phyloP scores from a whole-genome alignment of 2,888 invertebrate species.

The Hipparchia sbordonii region DNA sequence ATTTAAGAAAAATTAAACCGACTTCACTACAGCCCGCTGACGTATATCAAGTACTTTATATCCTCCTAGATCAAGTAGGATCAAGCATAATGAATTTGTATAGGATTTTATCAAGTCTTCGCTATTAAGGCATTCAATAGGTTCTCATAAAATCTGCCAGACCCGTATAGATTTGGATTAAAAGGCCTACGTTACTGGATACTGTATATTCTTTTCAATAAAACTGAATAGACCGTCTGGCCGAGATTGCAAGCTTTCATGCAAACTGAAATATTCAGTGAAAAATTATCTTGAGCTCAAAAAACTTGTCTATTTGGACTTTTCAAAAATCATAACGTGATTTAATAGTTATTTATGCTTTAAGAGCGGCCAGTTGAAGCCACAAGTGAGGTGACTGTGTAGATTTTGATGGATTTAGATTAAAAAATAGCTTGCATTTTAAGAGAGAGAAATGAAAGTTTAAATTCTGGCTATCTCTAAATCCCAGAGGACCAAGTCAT shows the following conservation, averaged over 20 bases:
- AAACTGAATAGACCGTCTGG: slow-evolving; percentile 19
- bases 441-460: no score
- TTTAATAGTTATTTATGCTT: not conserved
- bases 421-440: no score
- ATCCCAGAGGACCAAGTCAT: no score
- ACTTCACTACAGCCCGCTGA: no score
- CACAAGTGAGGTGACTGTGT: no score
- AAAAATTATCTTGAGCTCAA: slow-evolving; percentile 6
- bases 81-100: not conserved
- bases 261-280: slow-evolving; percentile 24
- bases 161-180: slow-evolving; percentile 15
- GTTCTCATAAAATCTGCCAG: slow-evolving; percentile 17
- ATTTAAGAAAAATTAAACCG: no score
- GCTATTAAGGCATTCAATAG: slow-evolving; percentile 9
- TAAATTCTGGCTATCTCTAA: no score
- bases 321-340: not conserved
- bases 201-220: slow-evolving; percentile 29
- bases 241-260: slow-evolving; percentile 19
- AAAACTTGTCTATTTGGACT: not conserved
- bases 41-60: no score
- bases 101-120: not conserved
- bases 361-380: no score
- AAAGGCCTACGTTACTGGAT: slow-evolving; percentile 17
- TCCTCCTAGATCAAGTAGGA: no score
- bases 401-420: no score